Conservation (phyloP, 1,140 invertebrate species). For the Aphelenchoides avenae region DNA sequence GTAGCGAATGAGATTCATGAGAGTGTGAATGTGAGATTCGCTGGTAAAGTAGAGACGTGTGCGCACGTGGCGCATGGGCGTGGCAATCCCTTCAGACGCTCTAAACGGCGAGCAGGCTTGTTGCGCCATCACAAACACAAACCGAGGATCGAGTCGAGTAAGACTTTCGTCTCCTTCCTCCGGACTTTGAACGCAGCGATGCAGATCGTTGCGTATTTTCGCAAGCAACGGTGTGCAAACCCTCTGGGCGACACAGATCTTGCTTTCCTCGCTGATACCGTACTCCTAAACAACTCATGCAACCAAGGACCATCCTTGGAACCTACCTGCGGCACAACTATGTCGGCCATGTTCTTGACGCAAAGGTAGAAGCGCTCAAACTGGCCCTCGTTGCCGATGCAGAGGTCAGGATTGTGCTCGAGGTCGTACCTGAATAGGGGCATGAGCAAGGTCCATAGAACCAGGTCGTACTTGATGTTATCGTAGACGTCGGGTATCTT, state of each 20-base stretch:
- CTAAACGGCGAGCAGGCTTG: constrained; percentile 27
- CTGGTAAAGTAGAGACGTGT: constrained; percentile 95
- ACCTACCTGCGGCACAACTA: constrained; percentile 90
- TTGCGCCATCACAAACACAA: constrained; percentile 59
- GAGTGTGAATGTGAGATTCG: constrained; percentile 96
- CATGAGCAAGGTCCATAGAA: not conserved
- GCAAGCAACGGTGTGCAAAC: constrained; percentile 92
- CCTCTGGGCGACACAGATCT: constrained; percentile 90
- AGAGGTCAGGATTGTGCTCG: constrained; percentile 92
- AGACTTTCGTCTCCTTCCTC: constrained; percentile 70
- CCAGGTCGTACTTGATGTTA: constrained; percentile 79
- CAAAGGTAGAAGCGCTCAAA: constrained; percentile 59
- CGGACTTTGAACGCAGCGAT: constrained; percentile 64
- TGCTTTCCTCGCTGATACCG: constrained; percentile 88
- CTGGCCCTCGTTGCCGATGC: constrained; percentile 64
- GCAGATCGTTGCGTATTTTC: constrained; percentile 89
- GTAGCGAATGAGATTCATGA: constrained; percentile 88
- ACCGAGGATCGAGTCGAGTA: constrained; percentile 83
- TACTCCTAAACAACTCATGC: constrained; percentile 73
- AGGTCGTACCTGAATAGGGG: constrained; percentile 69
- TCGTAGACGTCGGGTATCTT: constrained; percentile 99
- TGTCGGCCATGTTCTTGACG: constrained; percentile 85
- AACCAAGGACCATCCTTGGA: constrained; percentile 1
- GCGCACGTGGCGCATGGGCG: constrained; percentile 90
- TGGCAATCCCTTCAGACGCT: constrained; percentile 86